phyloP scores from a whole-genome alignment of 92 coral and sea anemone genomes.

The Heteractis magnifica region DNA sequence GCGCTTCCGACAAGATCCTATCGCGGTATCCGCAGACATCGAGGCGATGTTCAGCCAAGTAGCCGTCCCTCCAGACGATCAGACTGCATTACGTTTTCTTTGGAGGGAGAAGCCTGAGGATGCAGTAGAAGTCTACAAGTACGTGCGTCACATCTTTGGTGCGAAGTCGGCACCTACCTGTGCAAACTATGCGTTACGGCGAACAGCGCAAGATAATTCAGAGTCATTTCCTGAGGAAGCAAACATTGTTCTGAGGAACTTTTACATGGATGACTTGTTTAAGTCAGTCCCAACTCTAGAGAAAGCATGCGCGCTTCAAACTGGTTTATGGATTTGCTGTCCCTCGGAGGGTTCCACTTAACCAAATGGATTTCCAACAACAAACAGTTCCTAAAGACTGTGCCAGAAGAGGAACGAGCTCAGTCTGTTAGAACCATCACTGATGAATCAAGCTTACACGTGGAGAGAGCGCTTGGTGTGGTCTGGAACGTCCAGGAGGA shows the following conservation, averaged over 20 bases:
- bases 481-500: conserved; percentile 14
- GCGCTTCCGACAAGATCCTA: conserved; percentile 41
- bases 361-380: conserved; percentile 46
- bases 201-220: conserved; percentile 25
- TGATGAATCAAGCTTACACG: background rate
- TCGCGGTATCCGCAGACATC: conserved; percentile 47
- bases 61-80: conserved; percentile 24
- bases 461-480: conserved; percentile 3
- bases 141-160: conserved; percentile 38
- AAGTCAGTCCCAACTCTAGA: conserved; percentile 17
- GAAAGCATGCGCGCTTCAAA: conserved; percentile 15
- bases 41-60: conserved; percentile 59
- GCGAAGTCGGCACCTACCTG: conserved; percentile 43
- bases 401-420: conserved; percentile 36
- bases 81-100: conserved; percentile 33
- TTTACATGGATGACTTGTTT: conserved; percentile 38
- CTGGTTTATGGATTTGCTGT: conserved; percentile 8
- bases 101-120: conserved; percentile 35
- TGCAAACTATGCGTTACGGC: conserved; percentile 25
- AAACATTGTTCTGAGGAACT: conserved; percentile 11
- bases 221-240: conserved; percentile 17
- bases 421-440: conserved; percentile 4
- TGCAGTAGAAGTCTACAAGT: conserved; percentile 24
- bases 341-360: conserved; percentile 22
- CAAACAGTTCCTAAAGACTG: conserved; percentile 5